Evolutionary conservation across 2,888 invertebrate genomes (phyloP).

Genomic region (Vannuccia rotundouncinata): DNA sequence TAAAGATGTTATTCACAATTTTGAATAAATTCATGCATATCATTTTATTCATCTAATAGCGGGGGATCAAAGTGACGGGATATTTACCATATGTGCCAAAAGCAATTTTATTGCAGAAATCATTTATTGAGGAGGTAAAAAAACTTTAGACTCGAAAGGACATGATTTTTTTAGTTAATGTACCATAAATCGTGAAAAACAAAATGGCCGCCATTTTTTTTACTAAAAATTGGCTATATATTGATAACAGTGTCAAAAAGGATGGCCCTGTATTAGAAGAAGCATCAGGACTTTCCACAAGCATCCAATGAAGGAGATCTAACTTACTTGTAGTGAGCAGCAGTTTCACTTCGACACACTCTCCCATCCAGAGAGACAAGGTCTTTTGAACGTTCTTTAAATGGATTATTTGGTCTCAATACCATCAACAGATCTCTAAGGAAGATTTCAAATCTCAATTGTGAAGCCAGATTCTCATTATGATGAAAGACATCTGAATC

Average conservation of each 20-base stretch:
- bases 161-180: no score
- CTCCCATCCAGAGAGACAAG: slow-evolving; percentile 15
- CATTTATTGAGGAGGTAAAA: no score
- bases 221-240: no score
- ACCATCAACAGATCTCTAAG: slow-evolving; percentile 18
- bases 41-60: no score
- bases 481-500: slow-evolving; percentile 14
- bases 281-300: background rate
- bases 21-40: no score
- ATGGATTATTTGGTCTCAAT: slow-evolving; percentile 23
- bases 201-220: no score
- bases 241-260: background rate
- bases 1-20: no score
- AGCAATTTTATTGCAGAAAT: no score
- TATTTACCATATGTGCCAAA: no score
- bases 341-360: slow-evolving; percentile 10
- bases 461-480: slow-evolving; percentile 2
- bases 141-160: no score
- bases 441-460: slow-evolving; percentile 22
- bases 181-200: no score
- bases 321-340: background rate
- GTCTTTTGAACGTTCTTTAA: slow-evolving; percentile 24
- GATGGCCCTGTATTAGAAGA: background rate
- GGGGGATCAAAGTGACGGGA: no score
- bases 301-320: background rate